Evolutionary conservation across 2,113 vertebrate genomes (phyloP).

Genomic region (Corythaixoides concolor): DNA sequence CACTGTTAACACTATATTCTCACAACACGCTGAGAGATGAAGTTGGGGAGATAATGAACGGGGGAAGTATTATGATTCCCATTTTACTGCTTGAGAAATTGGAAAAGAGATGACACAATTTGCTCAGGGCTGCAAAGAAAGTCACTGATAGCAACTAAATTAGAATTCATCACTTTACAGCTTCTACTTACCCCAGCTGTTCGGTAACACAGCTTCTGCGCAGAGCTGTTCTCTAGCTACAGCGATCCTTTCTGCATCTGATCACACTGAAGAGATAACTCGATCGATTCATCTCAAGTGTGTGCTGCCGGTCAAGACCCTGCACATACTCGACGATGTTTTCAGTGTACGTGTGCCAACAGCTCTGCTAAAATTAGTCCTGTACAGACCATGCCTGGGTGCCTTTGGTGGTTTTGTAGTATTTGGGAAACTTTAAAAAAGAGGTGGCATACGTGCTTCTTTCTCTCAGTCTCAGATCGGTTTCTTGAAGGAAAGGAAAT

Average conservation of each 20-base stretch:
- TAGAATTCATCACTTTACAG: conserved; percentile 56
- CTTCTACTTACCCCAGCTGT: conserved; percentile 35
- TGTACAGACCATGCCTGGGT: neutral
- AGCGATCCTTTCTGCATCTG: neutral
- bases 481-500: neutral
- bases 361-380: neutral
- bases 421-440: neutral
- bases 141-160: conserved; percentile 4
- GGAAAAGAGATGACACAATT: conserved; percentile 44
- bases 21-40: neutral
- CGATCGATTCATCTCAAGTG: neutral
- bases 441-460: neutral
- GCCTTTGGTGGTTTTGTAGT: neutral
- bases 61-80: neutral
- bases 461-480: neutral
- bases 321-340: neutral
- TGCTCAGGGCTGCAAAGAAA: conserved; percentile 51
- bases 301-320: neutral
- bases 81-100: conserved; percentile 33
- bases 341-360: neutral
- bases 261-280: neutral
- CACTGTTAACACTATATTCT: neutral
- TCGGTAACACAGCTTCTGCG: neutral
- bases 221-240: neutral
- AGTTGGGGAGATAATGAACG: neutral